A percentile compares a stretch with the other conserved stretches of the same genome.
Evolutionary conservation across 2,797 vertebrate genomes (phyloP).

Genomic region (Loris lydekkerianus): DNA sequence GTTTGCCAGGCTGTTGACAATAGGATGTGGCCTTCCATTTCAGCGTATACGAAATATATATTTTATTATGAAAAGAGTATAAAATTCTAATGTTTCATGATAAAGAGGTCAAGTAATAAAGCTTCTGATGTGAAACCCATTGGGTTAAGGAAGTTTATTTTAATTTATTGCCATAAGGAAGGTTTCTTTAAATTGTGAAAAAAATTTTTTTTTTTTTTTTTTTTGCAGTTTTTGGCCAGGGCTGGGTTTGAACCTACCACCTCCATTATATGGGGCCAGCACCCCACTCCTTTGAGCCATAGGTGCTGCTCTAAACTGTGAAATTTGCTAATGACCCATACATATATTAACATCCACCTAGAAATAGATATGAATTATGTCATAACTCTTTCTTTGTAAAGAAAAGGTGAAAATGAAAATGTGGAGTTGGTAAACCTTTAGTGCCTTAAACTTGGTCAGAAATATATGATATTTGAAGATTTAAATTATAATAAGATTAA

Average conservation of each 20-base stretch:
- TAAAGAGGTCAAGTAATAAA: constrained; percentile 21
- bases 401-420: constrained; percentile 47
- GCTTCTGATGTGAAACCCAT: constrained; percentile 36
- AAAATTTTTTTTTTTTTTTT: too few species aligned
- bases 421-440: constrained; percentile 3
- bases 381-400: constrained; percentile 24
- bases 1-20: constrained; percentile 39
- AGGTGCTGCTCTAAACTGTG: background rate
- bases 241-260: too few species aligned
- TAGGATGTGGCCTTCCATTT: background rate
- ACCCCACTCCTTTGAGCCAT: too few species aligned
- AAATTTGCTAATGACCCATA: background rate
- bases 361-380: constrained; percentile 34
- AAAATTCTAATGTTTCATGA: background rate
- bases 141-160: constrained; percentile 46
- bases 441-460: constrained; percentile 31
- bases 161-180: constrained; percentile 23
- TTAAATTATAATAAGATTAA: constrained; percentile 50
- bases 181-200: constrained; percentile 39
- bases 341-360: background rate
- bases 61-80: constrained; percentile 12
- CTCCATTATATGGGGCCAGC: too few species aligned
- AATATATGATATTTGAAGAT: constrained; percentile 54
- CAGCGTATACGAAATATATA: constrained; percentile 17
- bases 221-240: too few species aligned